Evolutionary conservation across 2,797 vertebrate genomes (phyloP), one percentile per base, ranked within the genome.

Genomic region (Sebastolobus alascanus): DNA sequence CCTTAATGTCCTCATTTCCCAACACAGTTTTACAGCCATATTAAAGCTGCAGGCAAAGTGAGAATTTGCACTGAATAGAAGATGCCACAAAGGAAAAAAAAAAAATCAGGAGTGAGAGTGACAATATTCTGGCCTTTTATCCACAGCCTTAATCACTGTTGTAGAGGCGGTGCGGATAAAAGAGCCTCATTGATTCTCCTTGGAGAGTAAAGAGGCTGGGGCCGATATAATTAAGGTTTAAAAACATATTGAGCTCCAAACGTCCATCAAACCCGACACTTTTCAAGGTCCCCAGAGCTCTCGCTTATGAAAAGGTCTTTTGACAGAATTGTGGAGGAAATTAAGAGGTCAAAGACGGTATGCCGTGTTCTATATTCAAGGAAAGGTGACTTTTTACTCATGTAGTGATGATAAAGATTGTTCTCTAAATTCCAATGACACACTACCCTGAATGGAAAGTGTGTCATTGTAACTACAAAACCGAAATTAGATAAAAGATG

Each of bases 171-270:
- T 16, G 52, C 74, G 82, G 72, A 92, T 87, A 90, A 91, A 91
- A 90, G 77, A 87, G 64, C 63, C 84, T 92, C 83, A 87, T 90
- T 91, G 91, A 94, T 92, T 92, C 79, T 88, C 84, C 84, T 89
- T 88, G 83, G 89, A 90, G 87, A 75, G 81, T 88, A 89, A 91
- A 89, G 88, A 84, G 73, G 38, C 82, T 77, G 63, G 65, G 84
- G 59, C 84, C 89, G 91, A 87, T 79, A 92, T 92, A 90, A 94
- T 91, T 90, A 94, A 87, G 87, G 56, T 85, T 88, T 90, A 87
- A 91, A 92, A 92, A 90, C 84, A 90, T 84, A 85, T 89, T 84
- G 80, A 87, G 87, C 85, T 88, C 70, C 77, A 82, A 84, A 88
- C 22, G 79, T 82, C 88, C 79, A 86, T 90, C 86, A 93, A 89